phyloP scores from a whole-genome alignment of 2,113 vertebrate genomes.

The Xyrauchen texanus region DNA sequence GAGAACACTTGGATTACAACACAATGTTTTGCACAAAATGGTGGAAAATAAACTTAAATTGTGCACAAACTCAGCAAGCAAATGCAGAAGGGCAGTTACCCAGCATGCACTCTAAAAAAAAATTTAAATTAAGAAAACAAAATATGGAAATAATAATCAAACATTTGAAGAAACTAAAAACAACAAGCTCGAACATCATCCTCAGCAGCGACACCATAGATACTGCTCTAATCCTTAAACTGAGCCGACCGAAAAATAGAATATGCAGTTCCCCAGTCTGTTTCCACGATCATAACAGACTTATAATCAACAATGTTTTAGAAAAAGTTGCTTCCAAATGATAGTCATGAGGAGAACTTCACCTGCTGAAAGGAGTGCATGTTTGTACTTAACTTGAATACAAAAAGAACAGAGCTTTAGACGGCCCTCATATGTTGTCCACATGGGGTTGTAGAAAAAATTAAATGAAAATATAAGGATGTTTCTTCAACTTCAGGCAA shows the following conservation, averaged over 20 bases:
- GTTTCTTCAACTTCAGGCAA: too few relatives aligned
- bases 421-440: conserved; percentile 17
- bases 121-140: conserved; percentile 24
- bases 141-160: conserved; percentile 34
- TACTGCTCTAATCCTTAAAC: conserved; percentile 61
- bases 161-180: conserved; percentile 2
- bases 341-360: neutral
- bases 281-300: neutral
- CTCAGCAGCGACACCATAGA: conserved; percentile 54
- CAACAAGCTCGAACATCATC: conserved; percentile 51
- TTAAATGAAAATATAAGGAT: too few relatives aligned
- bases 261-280: neutral
- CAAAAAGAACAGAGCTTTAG: neutral
- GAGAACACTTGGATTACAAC: conserved; percentile 55
- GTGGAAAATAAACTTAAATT: conserved; percentile 22
- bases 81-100: conserved; percentile 43
- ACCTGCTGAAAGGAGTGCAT: neutral
- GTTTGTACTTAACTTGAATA: neutral
- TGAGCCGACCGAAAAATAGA: neutral
- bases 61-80: conserved; percentile 45
- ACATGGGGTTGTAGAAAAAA: neutral
- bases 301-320: neutral
- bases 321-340: neutral
- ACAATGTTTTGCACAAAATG: conserved; percentile 35
- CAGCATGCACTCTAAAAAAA: conserved; percentile 45